phyloP scores from a whole-genome alignment of 64 coral and sea anemone species.

The Acropora yongei region DNA sequence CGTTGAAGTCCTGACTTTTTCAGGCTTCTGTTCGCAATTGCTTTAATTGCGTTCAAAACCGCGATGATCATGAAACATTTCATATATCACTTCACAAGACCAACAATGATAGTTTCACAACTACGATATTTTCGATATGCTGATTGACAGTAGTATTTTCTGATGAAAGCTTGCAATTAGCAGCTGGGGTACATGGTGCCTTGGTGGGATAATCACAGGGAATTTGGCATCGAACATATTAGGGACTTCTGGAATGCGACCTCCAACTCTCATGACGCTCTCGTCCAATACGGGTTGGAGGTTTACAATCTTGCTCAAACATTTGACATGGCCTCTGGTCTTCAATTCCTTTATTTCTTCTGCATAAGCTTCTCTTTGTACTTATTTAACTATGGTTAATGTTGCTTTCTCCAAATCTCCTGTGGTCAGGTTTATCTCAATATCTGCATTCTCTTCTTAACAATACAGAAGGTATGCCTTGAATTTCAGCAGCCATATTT shows the following conservation, averaged over 20 bases:
- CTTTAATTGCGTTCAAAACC: no score
- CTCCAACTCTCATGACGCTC: conserved; percentile 3
- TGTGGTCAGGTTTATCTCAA: background rate
- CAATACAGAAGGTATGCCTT: conserved; percentile 1
- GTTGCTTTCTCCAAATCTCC: no score
- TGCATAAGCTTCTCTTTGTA: background rate
- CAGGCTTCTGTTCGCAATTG: no score
- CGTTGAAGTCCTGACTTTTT: no score
- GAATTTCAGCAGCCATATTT: conserved; percentile 67
- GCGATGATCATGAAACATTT: no score
- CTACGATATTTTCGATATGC: no score
- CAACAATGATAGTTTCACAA: no score
- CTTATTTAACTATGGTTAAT: no score
- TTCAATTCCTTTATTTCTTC: conserved; percentile 31
- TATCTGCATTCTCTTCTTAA: background rate
- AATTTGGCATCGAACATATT: background rate
- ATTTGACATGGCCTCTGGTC: background rate
- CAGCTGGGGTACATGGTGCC: background rate
- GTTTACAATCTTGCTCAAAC: background rate
- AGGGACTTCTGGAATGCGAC: conserved; percentile 27
- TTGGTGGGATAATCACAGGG: background rate
- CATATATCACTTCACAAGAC: no score
- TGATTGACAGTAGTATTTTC: background rate
- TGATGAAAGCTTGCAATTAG: conserved; percentile 27
- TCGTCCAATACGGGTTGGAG: conserved; percentile 10